These are phyloP conservation scores for Maccullochella peelii DNA, from an alignment of 2,113 vertebrate genomes.

Conservation along the genomic window DNA sequence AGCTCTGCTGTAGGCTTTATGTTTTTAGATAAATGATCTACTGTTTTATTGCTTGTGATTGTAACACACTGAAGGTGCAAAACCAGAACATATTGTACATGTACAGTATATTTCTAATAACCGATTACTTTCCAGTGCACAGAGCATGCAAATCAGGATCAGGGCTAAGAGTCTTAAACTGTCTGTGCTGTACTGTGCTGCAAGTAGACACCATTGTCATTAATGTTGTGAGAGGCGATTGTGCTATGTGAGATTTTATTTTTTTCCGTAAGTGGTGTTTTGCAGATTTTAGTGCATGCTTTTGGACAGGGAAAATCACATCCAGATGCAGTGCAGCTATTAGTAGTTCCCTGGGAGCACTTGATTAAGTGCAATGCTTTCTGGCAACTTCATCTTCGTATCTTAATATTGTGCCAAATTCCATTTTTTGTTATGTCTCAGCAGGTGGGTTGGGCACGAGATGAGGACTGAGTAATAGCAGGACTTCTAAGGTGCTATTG, in stretches of 20 bases:
- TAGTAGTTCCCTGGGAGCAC: slow-evolving; percentile 40
- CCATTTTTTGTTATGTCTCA: slow-evolving; percentile 30
- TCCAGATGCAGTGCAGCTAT: slow-evolving; percentile 51
- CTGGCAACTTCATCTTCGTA: slow-evolving; percentile 46
- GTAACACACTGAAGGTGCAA: slow-evolving; percentile 69
- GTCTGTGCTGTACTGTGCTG: slow-evolving; percentile 69
- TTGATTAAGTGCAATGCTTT: slow-evolving; percentile 44
- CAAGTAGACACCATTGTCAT: slow-evolving; percentile 61
- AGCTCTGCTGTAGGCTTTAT: slow-evolving; percentile 43
- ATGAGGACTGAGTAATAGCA: slow-evolving; percentile 25
- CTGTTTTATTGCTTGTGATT: slow-evolving; percentile 68
- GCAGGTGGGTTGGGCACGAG: background rate
- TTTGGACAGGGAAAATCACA: slow-evolving; percentile 35
- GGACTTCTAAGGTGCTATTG: slow-evolving; percentile 31
- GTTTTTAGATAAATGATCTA: slow-evolving; percentile 36
- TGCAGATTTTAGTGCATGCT: slow-evolving; percentile 62
- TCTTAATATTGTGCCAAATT: slow-evolving; percentile 77
- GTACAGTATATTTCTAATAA: slow-evolving; percentile 48
- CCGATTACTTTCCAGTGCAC: slow-evolving; percentile 59
- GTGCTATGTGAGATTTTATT: slow-evolving; percentile 21
- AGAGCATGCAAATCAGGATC: slow-evolving; percentile 70
- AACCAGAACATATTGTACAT: slow-evolving; percentile 60
- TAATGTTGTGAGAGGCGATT: slow-evolving; percentile 44
- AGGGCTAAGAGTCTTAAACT: slow-evolving; percentile 67
- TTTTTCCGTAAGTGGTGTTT: slow-evolving; percentile 20